Conservation (phyloP, 2,888 invertebrate species). For the Diloba caeruleocephala region DNA sequence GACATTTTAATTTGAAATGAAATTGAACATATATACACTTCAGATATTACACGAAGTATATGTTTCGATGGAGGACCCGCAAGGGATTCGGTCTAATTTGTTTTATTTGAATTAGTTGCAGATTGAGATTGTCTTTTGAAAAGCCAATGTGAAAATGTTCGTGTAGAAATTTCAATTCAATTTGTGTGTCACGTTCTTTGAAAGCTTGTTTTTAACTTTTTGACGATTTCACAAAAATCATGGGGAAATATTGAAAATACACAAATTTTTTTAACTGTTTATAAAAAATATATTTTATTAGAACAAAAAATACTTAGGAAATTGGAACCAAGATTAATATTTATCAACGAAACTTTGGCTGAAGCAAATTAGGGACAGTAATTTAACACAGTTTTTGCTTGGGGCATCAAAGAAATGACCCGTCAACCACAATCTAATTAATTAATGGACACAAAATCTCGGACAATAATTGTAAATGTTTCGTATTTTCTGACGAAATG, state of each 20-base stretch:
- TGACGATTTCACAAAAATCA: background rate
- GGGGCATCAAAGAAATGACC: slow-evolving; percentile 20
- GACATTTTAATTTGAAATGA: too few species aligned
- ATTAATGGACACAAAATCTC: slow-evolving; percentile 30
- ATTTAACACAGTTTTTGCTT: slow-evolving; percentile 28
- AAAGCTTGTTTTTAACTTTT: slow-evolving; percentile 15
- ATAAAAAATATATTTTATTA: slow-evolving; percentile 28
- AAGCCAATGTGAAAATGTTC: slow-evolving; percentile 20
- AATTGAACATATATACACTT: background rate
- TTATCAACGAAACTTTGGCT: slow-evolving; percentile 20
- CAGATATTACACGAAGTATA: background rate
- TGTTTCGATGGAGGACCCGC: background rate
- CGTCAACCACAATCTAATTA: slow-evolving; percentile 31
- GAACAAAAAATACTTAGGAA: slow-evolving; percentile 3
- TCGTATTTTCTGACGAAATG: slow-evolving; percentile 9
- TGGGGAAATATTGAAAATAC: slow-evolving; percentile 22
- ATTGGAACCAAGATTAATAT: slow-evolving; percentile 12
- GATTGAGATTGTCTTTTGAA: slow-evolving; percentile 26
- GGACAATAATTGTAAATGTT: slow-evolving; percentile 24
- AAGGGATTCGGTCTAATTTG: slow-evolving; percentile 21
- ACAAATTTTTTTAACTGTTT: background rate
- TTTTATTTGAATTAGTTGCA: slow-evolving; percentile 22
- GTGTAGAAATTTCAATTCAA: slow-evolving; percentile 31
- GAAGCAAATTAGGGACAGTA: slow-evolving; percentile 20
- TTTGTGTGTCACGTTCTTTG: slow-evolving; percentile 16